phyloP scores from a whole-genome alignment of 23 tunicate species.

The Aplidium turbinatum region DNA sequence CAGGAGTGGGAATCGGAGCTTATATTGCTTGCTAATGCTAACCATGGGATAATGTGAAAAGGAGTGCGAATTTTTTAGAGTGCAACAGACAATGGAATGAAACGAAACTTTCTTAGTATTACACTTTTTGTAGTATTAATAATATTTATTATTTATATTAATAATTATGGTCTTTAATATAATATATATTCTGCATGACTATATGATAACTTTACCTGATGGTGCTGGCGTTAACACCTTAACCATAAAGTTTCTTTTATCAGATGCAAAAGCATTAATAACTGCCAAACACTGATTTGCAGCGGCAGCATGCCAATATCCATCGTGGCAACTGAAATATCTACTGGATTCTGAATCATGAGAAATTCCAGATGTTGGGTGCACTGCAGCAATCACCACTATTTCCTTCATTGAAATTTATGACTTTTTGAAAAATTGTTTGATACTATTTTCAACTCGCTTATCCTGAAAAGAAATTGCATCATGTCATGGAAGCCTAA shows the following conservation, averaged over 20 bases:
- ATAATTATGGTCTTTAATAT: neutral
- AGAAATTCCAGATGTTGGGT: neutral
- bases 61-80: too few species aligned
- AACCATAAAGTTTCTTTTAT: conserved; percentile 8
- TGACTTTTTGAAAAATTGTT: too few species aligned
- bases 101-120: too few species aligned
- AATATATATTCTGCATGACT: neutral
- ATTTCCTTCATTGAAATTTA: too few species aligned
- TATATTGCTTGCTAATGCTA: too few species aligned
- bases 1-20: too few species aligned
- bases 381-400: conserved; percentile 8
- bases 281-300: conserved; percentile 34
- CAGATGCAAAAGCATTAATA: conserved; percentile 1
- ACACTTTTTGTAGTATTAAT: too few species aligned
- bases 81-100: too few species aligned
- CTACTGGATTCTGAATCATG: neutral
- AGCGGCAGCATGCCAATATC: conserved; percentile 34
- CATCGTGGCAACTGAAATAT: neutral
- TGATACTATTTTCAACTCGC: too few species aligned
- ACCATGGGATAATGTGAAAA: too few species aligned
- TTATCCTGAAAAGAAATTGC: too few species aligned
- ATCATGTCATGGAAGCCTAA: too few species aligned
- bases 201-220: conserved; percentile 21
- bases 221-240: conserved; percentile 39
- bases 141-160: neutral